These are phyloP conservation scores for Sinocyclocheilus anophthalmus DNA, from an alignment of 2,113 vertebrate genomes.

Conservation along the genomic window DNA sequence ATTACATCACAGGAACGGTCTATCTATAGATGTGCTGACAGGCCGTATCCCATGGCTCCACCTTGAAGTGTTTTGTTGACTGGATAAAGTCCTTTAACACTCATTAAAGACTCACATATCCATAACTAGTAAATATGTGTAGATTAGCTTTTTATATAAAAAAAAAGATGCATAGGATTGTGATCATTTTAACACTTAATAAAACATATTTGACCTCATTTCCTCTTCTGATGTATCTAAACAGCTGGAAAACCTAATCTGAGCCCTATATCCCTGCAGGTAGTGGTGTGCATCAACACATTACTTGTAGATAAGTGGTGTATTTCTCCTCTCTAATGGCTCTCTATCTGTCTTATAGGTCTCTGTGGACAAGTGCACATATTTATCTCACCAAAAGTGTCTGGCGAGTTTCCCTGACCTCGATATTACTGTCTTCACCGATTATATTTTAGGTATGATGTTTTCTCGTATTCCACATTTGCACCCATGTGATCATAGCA, in stretches of 20 bases:
- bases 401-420: not conserved
- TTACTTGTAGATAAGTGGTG: not conserved
- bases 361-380: constrained; percentile 4
- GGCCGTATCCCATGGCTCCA: not conserved
- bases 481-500: not conserved
- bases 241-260: not conserved
- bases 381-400: not conserved
- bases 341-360: not conserved
- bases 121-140: not conserved
- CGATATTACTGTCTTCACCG: not conserved
- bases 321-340: not conserved
- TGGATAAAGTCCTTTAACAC: not conserved
- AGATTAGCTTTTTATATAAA: not conserved
- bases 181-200: not conserved
- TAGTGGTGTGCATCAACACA: constrained; percentile 2
- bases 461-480: not conserved
- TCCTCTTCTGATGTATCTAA: not conserved
- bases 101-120: not conserved
- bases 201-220: not conserved
- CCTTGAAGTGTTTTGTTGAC: not conserved
- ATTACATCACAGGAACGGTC: not conserved
- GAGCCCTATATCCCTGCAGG: too few relatives aligned
- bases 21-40: constrained; percentile 33
- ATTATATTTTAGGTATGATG: not conserved
- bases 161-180: not conserved